Percentiles rank a stretch among this genome's conserved stretches.
Conservation (phyloP, 2,888 invertebrate species). For the Tetranychus piercei region DNA sequence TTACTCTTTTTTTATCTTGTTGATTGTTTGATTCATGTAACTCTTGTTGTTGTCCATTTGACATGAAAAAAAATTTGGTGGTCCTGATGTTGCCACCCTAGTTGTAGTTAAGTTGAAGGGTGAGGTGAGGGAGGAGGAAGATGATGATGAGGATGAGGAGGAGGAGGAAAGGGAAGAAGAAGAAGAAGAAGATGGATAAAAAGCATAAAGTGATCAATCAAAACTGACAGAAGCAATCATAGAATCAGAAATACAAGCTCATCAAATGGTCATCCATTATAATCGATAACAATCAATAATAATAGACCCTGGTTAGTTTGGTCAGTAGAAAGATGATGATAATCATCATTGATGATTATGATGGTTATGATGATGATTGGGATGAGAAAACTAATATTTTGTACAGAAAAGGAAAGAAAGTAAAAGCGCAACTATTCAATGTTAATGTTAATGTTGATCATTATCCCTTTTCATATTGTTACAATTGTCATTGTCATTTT, state of each 20-base stretch:
- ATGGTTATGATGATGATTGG: no score
- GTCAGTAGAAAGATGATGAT: background rate
- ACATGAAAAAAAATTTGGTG: background rate
- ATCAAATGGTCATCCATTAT: conserved; percentile 1
- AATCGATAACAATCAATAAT: conserved; percentile 1
- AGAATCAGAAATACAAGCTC: background rate
- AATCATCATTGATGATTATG: no score
- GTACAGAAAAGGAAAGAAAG: no score
- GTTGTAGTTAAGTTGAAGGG: background rate
- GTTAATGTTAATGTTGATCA: no score
- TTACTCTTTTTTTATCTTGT: no score
- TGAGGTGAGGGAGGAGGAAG: background rate
- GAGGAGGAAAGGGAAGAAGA: background rate
- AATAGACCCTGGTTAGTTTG: background rate
- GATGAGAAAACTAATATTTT: no score
- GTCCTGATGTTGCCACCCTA: background rate
- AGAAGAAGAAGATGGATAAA: background rate
- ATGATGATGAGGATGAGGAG: background rate
- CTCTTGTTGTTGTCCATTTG: background rate
- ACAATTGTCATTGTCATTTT: background rate
- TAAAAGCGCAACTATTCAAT: no score
- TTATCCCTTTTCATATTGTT: background rate
- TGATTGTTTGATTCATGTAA: background rate
- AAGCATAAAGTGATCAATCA: background rate
- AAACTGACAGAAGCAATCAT: background rate